Conservation (phyloP, 2,888 invertebrate genomes). For the Ectemnius continuus region DNA sequence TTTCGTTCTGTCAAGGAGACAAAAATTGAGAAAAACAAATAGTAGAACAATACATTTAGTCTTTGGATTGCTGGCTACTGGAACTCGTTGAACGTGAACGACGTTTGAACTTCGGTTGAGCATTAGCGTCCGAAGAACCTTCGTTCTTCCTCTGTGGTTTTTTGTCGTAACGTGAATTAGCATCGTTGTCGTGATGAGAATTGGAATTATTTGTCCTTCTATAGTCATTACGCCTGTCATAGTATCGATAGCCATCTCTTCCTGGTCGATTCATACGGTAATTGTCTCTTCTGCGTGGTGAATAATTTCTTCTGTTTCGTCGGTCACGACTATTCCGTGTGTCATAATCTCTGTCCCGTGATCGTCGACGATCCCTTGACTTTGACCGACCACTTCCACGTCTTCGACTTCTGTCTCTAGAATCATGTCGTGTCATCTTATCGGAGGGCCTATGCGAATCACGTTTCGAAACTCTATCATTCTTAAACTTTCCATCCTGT, state of each 20-base stretch:
- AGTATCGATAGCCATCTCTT: slow-evolving; percentile 59
- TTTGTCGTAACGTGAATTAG: slow-evolving; percentile 44
- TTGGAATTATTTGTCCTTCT: slow-evolving; percentile 58
- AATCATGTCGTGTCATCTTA: slow-evolving; percentile 63
- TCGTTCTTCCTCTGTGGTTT: slow-evolving; percentile 51
- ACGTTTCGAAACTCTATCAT: slow-evolving; percentile 52
- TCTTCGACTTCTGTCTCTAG: slow-evolving; percentile 65
- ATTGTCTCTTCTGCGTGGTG: slow-evolving; percentile 66
- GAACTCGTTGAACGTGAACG: slow-evolving; percentile 69
- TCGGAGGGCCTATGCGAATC: slow-evolving; percentile 61
- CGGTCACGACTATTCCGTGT: slow-evolving; percentile 68
- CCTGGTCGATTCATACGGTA: slow-evolving; percentile 60
- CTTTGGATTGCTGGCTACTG: slow-evolving; percentile 71
- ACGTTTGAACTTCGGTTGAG: slow-evolving; percentile 69
- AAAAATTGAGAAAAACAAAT: slow-evolving; percentile 13
- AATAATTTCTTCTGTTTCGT: slow-evolving; percentile 62
- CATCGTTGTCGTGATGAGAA: slow-evolving; percentile 53
- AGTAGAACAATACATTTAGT: slow-evolving; percentile 50
- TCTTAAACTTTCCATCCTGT: slow-evolving; percentile 47
- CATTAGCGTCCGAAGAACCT: slow-evolving; percentile 47
- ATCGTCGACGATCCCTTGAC: slow-evolving; percentile 70
- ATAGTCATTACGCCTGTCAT: slow-evolving; percentile 64
- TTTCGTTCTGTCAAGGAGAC: slow-evolving; percentile 16
- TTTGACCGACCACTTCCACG: slow-evolving; percentile 66
- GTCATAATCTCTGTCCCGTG: slow-evolving; percentile 64